phyloP scores from a whole-genome alignment of 2,888 invertebrate species.

The Nomada ferruginata region DNA sequence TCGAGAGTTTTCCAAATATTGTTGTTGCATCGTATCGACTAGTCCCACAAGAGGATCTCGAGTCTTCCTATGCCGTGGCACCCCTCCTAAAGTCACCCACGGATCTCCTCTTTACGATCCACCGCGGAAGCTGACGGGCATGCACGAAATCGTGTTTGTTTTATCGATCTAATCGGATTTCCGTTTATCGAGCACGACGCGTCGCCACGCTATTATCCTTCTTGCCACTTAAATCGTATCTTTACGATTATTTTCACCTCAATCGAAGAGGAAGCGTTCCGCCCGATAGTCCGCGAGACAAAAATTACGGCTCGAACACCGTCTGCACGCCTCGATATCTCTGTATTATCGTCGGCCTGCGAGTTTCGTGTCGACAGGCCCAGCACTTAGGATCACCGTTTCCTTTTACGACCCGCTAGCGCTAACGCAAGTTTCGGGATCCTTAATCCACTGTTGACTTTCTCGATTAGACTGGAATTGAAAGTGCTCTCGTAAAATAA shows the following conservation, averaged over 20 bases:
- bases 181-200: slow-evolving; percentile 7
- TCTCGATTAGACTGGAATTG: slow-evolving; percentile 72
- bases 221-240: neutral
- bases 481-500: slow-evolving; percentile 63
- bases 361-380: slow-evolving; percentile 79
- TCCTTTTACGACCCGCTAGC: slow-evolving; percentile 76
- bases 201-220: slow-evolving; percentile 24
- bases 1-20: slow-evolving; percentile 78
- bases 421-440: slow-evolving; percentile 62
- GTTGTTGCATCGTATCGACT: slow-evolving; percentile 68
- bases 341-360: slow-evolving; percentile 26
- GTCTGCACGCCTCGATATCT: slow-evolving; percentile 24
- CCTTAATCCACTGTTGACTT: slow-evolving; percentile 70
- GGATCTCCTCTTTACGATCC: slow-evolving; percentile 44
- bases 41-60: slow-evolving; percentile 35
- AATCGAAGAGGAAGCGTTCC: neutral
- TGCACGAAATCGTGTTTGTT: slow-evolving; percentile 53
- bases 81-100: slow-evolving; percentile 8
- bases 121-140: slow-evolving; percentile 1
- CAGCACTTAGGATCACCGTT: slow-evolving; percentile 77
- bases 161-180: slow-evolving; percentile 39
- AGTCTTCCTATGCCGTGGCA: slow-evolving; percentile 5
- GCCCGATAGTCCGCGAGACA: neutral
- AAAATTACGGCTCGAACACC: neutral
- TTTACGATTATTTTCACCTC: slow-evolving; percentile 39